Evolutionary conservation across 1,140 invertebrate genomes (phyloP), one percentile per base, ranked within the genome.

Genomic region (Polypedilum vanderplanki): DNA sequence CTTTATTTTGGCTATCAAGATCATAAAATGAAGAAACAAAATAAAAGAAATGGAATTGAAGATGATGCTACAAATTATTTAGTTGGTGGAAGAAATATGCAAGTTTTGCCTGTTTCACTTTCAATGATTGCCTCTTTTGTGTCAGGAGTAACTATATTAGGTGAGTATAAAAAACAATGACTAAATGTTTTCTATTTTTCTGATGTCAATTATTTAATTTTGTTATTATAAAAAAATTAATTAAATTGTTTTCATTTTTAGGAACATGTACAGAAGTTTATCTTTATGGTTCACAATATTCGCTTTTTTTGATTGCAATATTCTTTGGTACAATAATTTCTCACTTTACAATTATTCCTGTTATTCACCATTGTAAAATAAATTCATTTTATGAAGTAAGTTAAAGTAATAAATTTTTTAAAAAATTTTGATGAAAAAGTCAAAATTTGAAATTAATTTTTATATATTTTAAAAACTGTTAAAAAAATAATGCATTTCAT

Each of bases 331-430:
- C 94, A 24, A 77, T 91, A 10, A 82, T 89, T 8, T 87, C 93
- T 78, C 87, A 86, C 0, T 86, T 86, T 76, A 85, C 94, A 24
- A 94, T 90, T 79, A 80, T 95, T 46, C 94, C 94, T 0, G 89
- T 95, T 0, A 93, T 93, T 78, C 90, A 93, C 78, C 87, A 90
- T 15, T 85, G 95, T 4, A 85, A 88, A 78, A 79, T 95, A 5
- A 94, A 91, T 70, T 94, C 92, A 73, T 90, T 90, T 18, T 95
- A 94, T 84, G 91, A 95, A 86, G 91, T 91, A 83, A 80, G 80
- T n/a, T n/a, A n/a, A n/a, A n/a, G n/a, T n/a, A n/a, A n/a, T n/a
- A n/a, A n/a, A n/a, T n/a, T n/a, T n/a, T n/a, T n/a, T n/a, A n/a
- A n/a, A n/a, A n/a, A n/a, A n/a, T n/a, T n/a, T n/a, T n/a, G n/a